Conservation (phyloP, 2,113 vertebrate genomes). For the Platichthys flesus region DNA sequence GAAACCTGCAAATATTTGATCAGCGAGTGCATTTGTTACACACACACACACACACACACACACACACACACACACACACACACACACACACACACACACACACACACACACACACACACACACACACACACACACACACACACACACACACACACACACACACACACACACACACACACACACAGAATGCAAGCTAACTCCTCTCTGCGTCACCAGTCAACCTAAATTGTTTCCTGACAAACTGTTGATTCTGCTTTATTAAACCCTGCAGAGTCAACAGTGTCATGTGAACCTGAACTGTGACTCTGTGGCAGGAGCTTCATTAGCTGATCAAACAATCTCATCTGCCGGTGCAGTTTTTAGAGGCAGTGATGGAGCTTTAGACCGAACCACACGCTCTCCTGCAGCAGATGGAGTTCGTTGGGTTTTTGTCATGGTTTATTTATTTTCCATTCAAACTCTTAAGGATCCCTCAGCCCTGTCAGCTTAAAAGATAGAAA, state of each 20-base stretch:
- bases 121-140: not conserved
- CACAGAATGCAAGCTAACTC: not conserved
- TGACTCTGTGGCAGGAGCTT: not conserved
- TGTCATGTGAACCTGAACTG: conserved; percentile 1
- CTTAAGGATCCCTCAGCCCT: not conserved
- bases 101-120: not conserved
- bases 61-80: not conserved
- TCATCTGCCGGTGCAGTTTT: not conserved
- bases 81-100: too few species aligned
- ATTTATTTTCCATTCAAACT: not conserved
- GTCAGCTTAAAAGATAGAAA: not conserved
- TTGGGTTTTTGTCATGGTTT: not conserved
- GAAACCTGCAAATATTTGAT: conserved; percentile 48
- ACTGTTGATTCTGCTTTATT: conserved; percentile 3
- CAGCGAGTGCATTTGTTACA: conserved; percentile 2
- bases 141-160: not conserved
- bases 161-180: too few species aligned
- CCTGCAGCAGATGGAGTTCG: not conserved
- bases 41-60: not conserved
- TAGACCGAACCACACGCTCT: not conserved
- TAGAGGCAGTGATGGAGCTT: not conserved
- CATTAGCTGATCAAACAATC: not conserved
- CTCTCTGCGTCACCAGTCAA: not conserved
- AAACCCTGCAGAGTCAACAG: not conserved
- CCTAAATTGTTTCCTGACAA: not conserved